Conservation (phyloP, 2,113 vertebrate species). For the Taxidea taxus region DNA sequence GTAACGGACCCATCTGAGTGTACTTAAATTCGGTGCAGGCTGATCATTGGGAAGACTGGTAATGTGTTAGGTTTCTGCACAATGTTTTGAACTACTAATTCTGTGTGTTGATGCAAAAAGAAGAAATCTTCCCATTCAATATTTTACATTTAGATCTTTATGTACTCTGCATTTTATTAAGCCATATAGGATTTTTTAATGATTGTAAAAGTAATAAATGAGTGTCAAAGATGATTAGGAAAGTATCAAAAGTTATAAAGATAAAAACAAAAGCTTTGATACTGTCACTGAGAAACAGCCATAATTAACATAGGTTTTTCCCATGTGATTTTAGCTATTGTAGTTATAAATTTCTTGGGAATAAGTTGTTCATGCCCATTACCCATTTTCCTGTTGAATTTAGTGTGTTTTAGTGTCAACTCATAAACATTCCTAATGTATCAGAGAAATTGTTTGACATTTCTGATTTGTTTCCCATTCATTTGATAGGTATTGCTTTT, state of each 20-base stretch:
- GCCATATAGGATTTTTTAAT: background rate
- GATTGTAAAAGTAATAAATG: background rate
- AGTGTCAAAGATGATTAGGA: background rate
- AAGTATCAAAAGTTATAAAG: background rate
- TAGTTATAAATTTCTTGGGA: background rate
- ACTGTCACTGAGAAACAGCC: background rate
- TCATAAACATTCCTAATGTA: background rate
- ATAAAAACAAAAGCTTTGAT: background rate
- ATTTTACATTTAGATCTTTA: background rate
- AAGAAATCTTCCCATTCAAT: background rate
- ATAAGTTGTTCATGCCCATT: background rate
- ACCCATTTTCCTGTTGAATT: background rate
- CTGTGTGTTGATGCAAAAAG: background rate
- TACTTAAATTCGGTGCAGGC: background rate
- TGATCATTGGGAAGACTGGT: background rate
- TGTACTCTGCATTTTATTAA: background rate
- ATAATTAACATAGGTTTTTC: background rate
- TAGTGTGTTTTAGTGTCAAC: background rate
- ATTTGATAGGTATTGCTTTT: background rate
- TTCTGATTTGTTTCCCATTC: background rate
- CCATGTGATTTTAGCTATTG: background rate
- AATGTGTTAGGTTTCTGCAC: background rate
- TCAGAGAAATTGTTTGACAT: background rate
- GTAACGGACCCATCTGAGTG: background rate
- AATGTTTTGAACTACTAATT: background rate